phyloP scores from a whole-genome alignment of 1,140 invertebrate species.

The Caenorhabditis tropicalis region DNA sequence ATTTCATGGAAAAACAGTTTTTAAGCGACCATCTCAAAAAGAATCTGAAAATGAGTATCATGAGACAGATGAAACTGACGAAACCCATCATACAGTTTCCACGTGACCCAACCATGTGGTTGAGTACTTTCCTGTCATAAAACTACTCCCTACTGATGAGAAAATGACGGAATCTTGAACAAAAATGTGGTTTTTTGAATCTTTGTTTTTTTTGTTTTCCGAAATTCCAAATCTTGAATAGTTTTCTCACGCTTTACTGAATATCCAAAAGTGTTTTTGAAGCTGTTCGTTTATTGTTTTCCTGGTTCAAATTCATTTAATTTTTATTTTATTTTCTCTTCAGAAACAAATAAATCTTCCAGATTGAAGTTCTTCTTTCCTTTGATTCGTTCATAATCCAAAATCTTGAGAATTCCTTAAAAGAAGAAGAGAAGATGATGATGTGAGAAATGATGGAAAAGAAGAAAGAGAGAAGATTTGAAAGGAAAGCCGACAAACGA shows the following conservation, averaged over 20 bases:
- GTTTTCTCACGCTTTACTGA: too few species aligned
- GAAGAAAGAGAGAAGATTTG: neutral
- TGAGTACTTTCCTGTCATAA: neutral
- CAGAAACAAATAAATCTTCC: too few species aligned
- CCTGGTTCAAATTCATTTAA: neutral
- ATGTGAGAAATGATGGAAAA: neutral
- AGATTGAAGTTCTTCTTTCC: too few species aligned
- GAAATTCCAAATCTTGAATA: too few species aligned
- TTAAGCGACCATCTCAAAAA: too few species aligned
- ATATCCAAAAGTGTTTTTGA: too few species aligned
- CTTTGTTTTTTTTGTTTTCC: too few species aligned
- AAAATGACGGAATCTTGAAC: neutral
- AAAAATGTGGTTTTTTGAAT: too few species aligned
- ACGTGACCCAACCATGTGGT: neutral
- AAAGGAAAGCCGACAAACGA: conserved; percentile 16
- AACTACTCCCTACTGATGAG: neutral
- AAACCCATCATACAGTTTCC: neutral
- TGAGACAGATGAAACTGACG: too few species aligned
- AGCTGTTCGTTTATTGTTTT: too few species aligned
- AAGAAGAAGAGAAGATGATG: neutral
- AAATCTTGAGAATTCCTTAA: neutral
- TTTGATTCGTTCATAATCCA: conserved; percentile 22
- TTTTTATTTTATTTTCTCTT: neutral
- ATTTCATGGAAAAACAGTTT: too few species aligned
- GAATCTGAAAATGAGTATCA: too few species aligned